phyloP scores from a whole-genome alignment of 92 coral and sea anemone species.

The Pocillopora meandrina region DNA sequence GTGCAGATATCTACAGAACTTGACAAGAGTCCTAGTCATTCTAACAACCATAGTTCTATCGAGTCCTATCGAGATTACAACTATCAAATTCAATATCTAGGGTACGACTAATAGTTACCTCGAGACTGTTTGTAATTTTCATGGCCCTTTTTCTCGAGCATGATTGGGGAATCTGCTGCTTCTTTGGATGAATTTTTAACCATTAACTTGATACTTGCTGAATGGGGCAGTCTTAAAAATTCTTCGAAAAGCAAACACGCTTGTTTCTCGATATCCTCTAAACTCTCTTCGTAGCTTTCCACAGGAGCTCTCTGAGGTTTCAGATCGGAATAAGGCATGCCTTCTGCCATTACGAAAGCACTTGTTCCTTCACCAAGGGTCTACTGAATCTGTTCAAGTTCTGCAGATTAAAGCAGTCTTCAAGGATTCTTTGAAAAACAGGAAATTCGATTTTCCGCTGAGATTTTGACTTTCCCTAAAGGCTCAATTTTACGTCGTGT shows the following conservation, averaged over 20 bases:
- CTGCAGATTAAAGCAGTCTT: neutral
- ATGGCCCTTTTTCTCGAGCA: neutral
- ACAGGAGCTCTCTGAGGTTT: conserved; percentile 55
- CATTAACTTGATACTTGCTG: neutral
- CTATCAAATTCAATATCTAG: too few species aligned
- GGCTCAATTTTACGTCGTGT: neutral
- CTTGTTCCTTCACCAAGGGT: neutral
- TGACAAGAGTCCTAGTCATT: neutral
- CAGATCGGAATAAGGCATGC: conserved; percentile 36
- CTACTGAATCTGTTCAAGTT: neutral
- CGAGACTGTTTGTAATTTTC: too few species aligned
- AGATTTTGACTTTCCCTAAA: neutral
- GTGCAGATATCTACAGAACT: neutral
- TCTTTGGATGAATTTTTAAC: neutral
- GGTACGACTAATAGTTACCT: too few species aligned
- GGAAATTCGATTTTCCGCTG: conserved; percentile 13
- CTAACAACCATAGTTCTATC: too few species aligned
- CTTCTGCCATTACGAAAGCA: conserved; percentile 11
- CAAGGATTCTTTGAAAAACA: neutral
- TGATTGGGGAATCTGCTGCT: conserved; percentile 47
- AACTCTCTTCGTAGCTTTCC: conserved; percentile 48
- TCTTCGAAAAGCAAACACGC: conserved; percentile 83
- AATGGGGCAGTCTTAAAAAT: conserved; percentile 58
- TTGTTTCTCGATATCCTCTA: conserved; percentile 64
- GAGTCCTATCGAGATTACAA: too few species aligned